Evolutionary conservation across 1,140 invertebrate species (phyloP), one percentile per base, ranked within the genome.

Genomic region (Microplitis demolitor): DNA sequence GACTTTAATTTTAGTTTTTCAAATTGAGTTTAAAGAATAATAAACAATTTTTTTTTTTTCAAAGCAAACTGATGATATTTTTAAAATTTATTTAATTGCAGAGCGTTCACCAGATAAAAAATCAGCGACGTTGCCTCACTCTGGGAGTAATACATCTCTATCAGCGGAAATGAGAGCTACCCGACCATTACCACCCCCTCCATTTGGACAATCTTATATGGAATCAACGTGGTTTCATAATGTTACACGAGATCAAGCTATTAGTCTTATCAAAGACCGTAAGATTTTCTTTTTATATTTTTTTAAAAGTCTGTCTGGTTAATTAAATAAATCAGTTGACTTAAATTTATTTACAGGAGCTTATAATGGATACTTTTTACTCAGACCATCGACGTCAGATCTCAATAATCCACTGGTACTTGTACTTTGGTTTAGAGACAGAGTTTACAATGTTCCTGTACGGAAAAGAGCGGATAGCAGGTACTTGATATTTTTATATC

Each of bases 161-260:
- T 73, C 73, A 16, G 75, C 68, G 11, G 73, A 56, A 75, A 74
- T 69, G 81, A 83, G 84, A 75, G 83, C 82, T 4, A 78, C 83
- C 11, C 76, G 85, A 72, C 85, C 85, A 35, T 63, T 87, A 45
- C 85, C 86, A 34, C 84, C 80, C 2, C 82, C 80, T n/a, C 84
- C 85, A 0, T 82, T 83, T 16, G 81, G 78, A 69, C 78, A 80
- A 33, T 82, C 84, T 4, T 85, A 82, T 67, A 69, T 77, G 31
- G 84, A 87, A 14, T 83, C 81, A 62, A 77, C 84, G n/a, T 87
- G 85, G 85, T 87, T 83, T 66, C 86, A 87, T 50, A 87, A 85
- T 74, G 66, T 86, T 3, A 82, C 82, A 0, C 80, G 86, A 58
- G 82, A 86, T 62, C 81, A 85, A 71, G 85, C 83, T 4, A 83